Base-by-base conservation (phyloP, 2,888 invertebrate species). In the Pandemis corylana region DNA sequence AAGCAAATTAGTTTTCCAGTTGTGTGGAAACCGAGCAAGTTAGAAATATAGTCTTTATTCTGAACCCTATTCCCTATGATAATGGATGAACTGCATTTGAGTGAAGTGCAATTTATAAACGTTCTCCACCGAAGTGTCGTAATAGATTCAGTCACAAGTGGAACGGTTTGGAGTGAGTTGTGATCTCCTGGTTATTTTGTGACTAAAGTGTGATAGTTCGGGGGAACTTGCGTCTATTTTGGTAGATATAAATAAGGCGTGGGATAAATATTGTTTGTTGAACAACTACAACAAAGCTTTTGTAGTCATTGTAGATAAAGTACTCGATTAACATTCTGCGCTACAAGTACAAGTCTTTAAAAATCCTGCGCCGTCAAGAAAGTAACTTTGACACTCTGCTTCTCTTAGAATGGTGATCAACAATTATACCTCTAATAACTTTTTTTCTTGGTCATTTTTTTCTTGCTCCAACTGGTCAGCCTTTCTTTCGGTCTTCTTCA, bases 401-500 rank as follows among this genome's bases (percentile, higher is more conserved):
- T 51, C 6, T 51, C n/a, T 51, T n/a, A n/a, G 7, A 51, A n/a
- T 51, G n/a, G 10, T 12, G 10, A 53, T 53, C 53, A 53, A 44
- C 5, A 53, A 15, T 4, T 72, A 76, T 84, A 91, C 94, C 87
- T 94, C 94, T 82, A 96, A 95, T 77, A 96, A 93, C 89, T 96
- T 96, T 83, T 96, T 96, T 82, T 97, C 97, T 62, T 96, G 91
- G 81, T 97, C 96, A 65, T 95, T 95, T 84, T 98, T 98, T 82
- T 99, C 99, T 66, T 96, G 96, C 86, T 99, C 99, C 36, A 98
- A 92, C 83, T 98, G 97, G 72, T 98, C 98, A 69, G 97, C 95
- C 89, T 96, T 97, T 76, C 99, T 96, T 90, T 99, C 99, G 68
- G 98, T 96, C 95, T 99, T 99, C 85, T 99, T 96, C 80, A 99